Conservation (phyloP, 2,797 vertebrate species). For the Sibirionetta formosa region DNA sequence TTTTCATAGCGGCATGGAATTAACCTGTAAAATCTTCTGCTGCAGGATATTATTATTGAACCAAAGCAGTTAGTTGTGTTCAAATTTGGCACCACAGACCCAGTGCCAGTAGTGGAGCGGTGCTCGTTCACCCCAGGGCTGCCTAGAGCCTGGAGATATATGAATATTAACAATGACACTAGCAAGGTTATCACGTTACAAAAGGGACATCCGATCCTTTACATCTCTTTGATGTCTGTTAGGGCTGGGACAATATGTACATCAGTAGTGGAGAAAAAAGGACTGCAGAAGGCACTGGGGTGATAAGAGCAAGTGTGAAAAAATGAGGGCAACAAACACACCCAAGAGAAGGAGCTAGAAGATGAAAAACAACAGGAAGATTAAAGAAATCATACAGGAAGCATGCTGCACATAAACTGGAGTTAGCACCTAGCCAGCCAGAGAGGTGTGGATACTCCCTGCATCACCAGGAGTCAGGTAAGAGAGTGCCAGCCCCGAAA, state of each 20-base stretch:
- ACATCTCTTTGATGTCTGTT: conserved; percentile 38
- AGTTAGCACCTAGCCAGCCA: neutral
- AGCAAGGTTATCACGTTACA: conserved; percentile 1
- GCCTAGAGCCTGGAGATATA: conserved; percentile 3
- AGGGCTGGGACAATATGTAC: neutral
- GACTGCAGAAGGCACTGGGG: neutral
- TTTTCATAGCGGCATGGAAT: neutral
- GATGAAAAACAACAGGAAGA: conserved; percentile 3
- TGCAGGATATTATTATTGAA: neutral
- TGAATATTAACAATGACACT: conserved; percentile 49
- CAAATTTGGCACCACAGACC: conserved; percentile 12
- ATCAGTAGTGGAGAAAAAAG: neutral
- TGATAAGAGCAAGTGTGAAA: neutral
- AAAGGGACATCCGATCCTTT: conserved; percentile 13
- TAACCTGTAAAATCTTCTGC: conserved; percentile 53
- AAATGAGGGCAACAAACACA: conserved; percentile 17
- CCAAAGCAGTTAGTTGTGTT: conserved; percentile 13
- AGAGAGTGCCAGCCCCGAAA: neutral
- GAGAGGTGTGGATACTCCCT: neutral
- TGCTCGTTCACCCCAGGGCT: conserved; percentile 40
- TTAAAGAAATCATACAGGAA: neutral
- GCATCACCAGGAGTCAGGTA: neutral
- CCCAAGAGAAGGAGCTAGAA: neutral
- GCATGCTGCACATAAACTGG: neutral
- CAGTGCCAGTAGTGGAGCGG: neutral